Evolutionary conservation across 2,888 invertebrate genomes (phyloP).

Genomic region (Philonicus albiceps): DNA sequence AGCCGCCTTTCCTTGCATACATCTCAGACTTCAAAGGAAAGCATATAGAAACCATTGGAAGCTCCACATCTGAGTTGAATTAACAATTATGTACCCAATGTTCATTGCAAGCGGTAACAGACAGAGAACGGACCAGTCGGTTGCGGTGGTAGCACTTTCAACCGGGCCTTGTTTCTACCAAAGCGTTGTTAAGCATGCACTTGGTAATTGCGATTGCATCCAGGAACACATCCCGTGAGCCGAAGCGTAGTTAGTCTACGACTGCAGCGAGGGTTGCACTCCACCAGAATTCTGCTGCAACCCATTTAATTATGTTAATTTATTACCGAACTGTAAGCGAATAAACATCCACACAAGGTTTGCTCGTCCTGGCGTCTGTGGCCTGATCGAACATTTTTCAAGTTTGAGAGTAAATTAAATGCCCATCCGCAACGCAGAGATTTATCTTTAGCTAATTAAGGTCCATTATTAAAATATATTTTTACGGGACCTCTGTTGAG

Average conservation of each 20-base stretch:
- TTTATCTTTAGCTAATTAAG: not conserved
- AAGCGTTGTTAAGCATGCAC: not conserved
- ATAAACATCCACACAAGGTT: not conserved
- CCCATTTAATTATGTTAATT: not conserved
- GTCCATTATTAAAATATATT: not conserved
- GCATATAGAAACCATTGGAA: not conserved
- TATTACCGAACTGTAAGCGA: not conserved
- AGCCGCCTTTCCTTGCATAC: not conserved
- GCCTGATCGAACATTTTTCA: not conserved
- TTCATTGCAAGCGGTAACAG: not conserved
- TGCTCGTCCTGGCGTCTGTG: not conserved
- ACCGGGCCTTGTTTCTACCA: not conserved
- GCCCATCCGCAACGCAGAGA: not conserved
- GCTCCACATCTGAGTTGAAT: not conserved
- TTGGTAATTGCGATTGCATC: not conserved
- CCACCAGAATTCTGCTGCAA: not conserved
- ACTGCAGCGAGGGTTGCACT: not conserved
- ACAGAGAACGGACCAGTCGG: not conserved
- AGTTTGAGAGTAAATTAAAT: not conserved
- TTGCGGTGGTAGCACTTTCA: not conserved
- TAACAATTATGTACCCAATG: not conserved
- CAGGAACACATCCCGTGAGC: not conserved
- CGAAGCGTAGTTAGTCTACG: not conserved
- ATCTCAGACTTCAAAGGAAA: not conserved
- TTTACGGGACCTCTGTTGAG: not conserved